A percentile compares a stretch with the other conserved stretches of the same genome.
phyloP scores from a whole-genome alignment of 2,113 vertebrate species.

The Alosa alosa region DNA sequence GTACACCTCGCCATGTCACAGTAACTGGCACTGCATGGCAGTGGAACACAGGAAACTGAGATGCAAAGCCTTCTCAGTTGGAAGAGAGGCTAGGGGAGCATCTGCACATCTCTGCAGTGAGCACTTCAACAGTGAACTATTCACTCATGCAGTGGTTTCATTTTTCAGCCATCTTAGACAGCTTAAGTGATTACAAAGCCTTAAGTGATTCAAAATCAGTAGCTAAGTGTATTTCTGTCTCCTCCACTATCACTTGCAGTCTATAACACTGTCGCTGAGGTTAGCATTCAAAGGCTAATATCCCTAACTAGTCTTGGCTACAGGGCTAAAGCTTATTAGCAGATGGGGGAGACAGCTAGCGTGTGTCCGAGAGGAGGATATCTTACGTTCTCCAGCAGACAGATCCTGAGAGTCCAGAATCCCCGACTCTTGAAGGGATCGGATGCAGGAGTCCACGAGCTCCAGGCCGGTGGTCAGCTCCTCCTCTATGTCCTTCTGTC shows the following conservation, averaged over 20 bases:
- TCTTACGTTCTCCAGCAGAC: conserved; percentile 87
- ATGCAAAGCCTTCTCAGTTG: background rate
- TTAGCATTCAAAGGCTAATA: background rate
- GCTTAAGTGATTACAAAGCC: conserved; percentile 10
- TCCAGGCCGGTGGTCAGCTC: conserved; percentile 96
- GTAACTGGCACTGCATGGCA: background rate
- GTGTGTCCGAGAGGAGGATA: background rate
- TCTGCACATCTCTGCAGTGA: background rate
- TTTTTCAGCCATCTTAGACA: background rate
- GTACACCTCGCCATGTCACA: background rate
- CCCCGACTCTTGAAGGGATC: conserved; percentile 95
- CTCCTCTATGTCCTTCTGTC: conserved; percentile 98
- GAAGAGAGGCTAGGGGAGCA: background rate
- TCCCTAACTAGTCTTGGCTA: background rate
- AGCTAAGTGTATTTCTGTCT: background rate
- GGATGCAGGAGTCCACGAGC: conserved; percentile 96
- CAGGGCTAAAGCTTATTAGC: background rate
- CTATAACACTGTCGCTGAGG: background rate
- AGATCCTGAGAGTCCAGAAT: conserved; percentile 95
- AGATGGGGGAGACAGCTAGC: background rate
- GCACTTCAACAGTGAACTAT: background rate
- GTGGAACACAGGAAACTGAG: background rate
- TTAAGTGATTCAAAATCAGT: background rate
- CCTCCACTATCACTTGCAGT: background rate
- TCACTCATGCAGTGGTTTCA: background rate